Conservation (phyloP, 2,888 invertebrate species). For the Anaspis maculata region DNA sequence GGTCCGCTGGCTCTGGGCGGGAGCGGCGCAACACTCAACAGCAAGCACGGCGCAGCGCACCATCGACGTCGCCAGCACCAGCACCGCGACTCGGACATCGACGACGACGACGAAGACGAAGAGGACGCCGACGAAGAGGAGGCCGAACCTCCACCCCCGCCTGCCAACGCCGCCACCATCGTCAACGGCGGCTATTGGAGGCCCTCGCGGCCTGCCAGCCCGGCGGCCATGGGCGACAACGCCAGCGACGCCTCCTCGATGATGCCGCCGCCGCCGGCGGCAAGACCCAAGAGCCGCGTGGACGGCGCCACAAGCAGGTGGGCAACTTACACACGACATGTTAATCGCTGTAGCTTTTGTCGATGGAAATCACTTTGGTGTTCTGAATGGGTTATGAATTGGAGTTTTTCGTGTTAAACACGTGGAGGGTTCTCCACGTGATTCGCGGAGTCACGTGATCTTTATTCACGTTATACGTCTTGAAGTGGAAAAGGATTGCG, state of each 20-base stretch:
- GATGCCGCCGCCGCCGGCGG: conserved; percentile 46
- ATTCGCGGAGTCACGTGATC: no score
- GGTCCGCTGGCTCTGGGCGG: conserved; percentile 24
- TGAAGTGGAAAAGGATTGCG: no score
- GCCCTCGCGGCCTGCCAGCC: conserved; percentile 46
- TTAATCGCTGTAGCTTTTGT: no score
- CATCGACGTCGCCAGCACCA: no score
- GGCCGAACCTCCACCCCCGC: conserved; percentile 30
- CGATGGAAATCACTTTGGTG: no score
- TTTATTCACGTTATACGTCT: no score
- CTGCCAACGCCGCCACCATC: no score
- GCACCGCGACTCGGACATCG: no score
- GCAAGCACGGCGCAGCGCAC: conserved; percentile 28
- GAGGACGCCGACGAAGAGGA: conserved; percentile 30
- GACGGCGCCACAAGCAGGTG: conserved; percentile 49
- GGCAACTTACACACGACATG: no score
- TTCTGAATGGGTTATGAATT: no score
- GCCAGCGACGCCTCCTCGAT: conserved; percentile 52
- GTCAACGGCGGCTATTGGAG: conserved; percentile 45
- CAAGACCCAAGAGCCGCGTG: conserved; percentile 45
- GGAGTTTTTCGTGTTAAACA: no score
- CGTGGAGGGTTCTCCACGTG: no score
- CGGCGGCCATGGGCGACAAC: conserved; percentile 46
- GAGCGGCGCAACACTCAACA: conserved; percentile 24
- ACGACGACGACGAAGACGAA: conserved; percentile 34